Evolutionary conservation across 2,797 vertebrate genomes (phyloP).

Genomic region (Oryzias sinensis): DNA sequence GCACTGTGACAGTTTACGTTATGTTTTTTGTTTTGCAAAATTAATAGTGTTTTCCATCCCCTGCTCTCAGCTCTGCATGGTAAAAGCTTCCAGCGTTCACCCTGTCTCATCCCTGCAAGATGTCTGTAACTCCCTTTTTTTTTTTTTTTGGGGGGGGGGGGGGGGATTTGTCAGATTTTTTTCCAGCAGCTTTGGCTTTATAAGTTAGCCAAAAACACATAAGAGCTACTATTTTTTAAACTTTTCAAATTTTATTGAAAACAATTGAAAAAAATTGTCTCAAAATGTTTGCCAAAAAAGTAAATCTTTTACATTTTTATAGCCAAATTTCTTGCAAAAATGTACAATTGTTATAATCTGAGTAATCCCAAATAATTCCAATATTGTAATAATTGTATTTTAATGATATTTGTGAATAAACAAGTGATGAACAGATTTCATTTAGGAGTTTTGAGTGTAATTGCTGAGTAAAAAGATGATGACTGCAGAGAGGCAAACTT

Average conservation of each 20-base stretch:
- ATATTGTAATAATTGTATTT: no score
- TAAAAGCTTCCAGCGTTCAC: conserved; percentile 56
- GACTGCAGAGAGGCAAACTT: no score
- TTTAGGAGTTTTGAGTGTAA: no score
- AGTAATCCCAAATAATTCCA: no score
- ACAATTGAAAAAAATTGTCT: background rate
- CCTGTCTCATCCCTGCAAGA: conserved; percentile 25
- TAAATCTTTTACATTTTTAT: no score
- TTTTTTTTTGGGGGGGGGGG: no score
- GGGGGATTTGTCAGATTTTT: background rate
- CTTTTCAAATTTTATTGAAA: background rate
- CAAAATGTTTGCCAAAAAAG: no score
- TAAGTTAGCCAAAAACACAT: background rate
- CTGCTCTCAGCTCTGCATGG: conserved; percentile 40
- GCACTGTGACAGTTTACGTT: conserved; percentile 34
- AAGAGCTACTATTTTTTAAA: background rate
- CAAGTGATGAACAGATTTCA: no score
- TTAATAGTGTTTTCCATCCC: conserved; percentile 66
- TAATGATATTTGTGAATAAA: no score
- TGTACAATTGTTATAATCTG: no score
- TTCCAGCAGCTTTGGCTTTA: background rate
- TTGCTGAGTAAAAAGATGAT: no score
- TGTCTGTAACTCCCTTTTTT: conserved; percentile 19
- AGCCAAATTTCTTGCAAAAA: no score
- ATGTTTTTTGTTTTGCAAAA: conserved; percentile 68